Base-by-base conservation (phyloP, 2,888 invertebrate species). In the Tachina grossa region DNA sequence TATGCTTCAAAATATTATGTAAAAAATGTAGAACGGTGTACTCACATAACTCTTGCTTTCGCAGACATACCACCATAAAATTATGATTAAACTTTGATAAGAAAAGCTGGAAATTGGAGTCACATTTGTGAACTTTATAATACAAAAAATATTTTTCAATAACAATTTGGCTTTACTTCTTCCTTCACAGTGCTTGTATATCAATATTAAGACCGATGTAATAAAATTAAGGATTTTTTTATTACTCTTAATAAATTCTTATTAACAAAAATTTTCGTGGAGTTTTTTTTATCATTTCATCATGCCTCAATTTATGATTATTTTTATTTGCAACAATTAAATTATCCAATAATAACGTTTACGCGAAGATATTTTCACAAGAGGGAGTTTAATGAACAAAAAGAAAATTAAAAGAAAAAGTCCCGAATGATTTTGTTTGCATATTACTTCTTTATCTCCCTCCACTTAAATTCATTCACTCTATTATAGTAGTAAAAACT, bases 291-390 rank as follows among this genome's bases (percentile, higher is more conserved):
- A 22, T 57, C 57, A 57, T 71, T 55, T 45, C 22, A 43, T 55
- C 45, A 71, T 57, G 31, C 45, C 22, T 14, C 10, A 47, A 22
- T 31, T 71, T 14, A 57, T 71, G 43, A 57, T 61, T 61, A 61
- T 51, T 74, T n/a, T 49, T 61, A 51, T 75, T 53, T 43, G 53
- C 55, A 76, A 66, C 55, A 83, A 71, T 66, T 83, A 66, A 72
- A 76, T 49, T 49, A 47, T 72, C 71, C 41, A 51, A 57, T 16
- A 57, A 72, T 66, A 72, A 41, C 39, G 53, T 65, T 65, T 77
- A 71, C 71, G 77, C 71, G 71, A 57, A 72, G 55, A 65, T 22
- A 76, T 83, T 71, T 65, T 55, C 39, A 45, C 31, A 57, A n/a
- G 53, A 76, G 45, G 13, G 6, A 76, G 55, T 66, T 66, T 55